These are phyloP conservation scores for Drosophila teissieri DNA, from an alignment of 1,140 invertebrate genomes.

Conservation along the genomic window DNA sequence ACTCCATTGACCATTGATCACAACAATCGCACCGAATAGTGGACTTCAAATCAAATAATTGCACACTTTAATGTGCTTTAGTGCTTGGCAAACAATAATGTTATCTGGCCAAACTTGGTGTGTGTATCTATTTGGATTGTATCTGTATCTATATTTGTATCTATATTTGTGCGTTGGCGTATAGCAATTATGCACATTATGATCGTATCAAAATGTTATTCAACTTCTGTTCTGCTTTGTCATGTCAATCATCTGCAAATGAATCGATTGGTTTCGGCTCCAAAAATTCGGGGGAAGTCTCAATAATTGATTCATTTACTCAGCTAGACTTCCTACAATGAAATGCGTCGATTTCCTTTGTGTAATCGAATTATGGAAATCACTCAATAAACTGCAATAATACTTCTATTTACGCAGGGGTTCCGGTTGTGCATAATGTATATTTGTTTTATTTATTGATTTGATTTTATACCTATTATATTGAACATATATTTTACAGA, in stretches of 20 bases:
- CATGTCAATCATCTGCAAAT: slow-evolving; percentile 48
- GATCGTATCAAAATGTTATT: slow-evolving; percentile 62
- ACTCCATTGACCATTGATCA: slow-evolving; percentile 39
- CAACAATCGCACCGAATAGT: slow-evolving; percentile 10
- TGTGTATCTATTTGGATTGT: slow-evolving; percentile 20
- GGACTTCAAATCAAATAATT: slow-evolving; percentile 59
- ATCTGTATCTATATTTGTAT: slow-evolving; percentile 14
- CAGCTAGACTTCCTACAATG: slow-evolving; percentile 27
- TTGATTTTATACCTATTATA: too few relatives aligned
- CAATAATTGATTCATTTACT: slow-evolving; percentile 35
- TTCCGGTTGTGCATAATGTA: too few relatives aligned
- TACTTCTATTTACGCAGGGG: neutral
- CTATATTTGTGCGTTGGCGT: slow-evolving; percentile 3
- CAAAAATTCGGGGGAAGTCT: slow-evolving; percentile 13
- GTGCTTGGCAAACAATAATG: slow-evolving; percentile 46
- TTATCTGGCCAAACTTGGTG: slow-evolving; percentile 25
- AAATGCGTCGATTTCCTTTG: slow-evolving; percentile 12
- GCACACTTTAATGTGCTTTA: slow-evolving; percentile 71
- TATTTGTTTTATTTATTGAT: too few relatives aligned
- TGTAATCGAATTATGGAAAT: slow-evolving; percentile 21
- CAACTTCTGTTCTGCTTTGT: slow-evolving; percentile 55
- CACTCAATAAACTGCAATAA: slow-evolving; percentile 16
- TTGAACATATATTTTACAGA: too few relatives aligned
- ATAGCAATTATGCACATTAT: slow-evolving; percentile 48
- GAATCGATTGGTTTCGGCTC: slow-evolving; percentile 30